Evolutionary conservation across 2,797 vertebrate species (phyloP).

Genomic region (Strix occidentalis): DNA sequence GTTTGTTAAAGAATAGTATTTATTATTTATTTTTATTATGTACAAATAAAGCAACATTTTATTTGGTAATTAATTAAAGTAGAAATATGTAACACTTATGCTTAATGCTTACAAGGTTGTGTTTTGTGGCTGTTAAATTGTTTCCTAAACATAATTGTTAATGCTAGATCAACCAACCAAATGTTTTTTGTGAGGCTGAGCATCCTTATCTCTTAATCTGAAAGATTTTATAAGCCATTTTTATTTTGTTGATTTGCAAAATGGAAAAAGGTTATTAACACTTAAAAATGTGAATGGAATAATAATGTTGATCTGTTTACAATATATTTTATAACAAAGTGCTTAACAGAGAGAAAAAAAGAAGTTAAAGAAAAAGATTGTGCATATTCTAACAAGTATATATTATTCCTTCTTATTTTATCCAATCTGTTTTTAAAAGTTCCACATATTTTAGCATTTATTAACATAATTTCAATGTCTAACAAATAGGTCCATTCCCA

Average conservation of each 20-base stretch:
- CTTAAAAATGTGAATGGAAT: conserved; percentile 40
- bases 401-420: not conserved
- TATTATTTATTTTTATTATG: not conserved
- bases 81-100: conserved; percentile 26
- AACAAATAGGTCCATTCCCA: not conserved
- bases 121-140: conserved; percentile 22
- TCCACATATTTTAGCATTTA: not conserved
- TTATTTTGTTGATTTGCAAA: conserved; percentile 45
- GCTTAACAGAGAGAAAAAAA: conserved; percentile 5
- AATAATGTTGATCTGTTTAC: conserved; percentile 33
- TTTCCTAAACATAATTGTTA: conserved; percentile 39
- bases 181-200: conserved; percentile 41
- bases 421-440: not conserved
- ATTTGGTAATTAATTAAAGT: conserved; percentile 26
- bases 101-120: conserved; percentile 21
- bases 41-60: conserved; percentile 1
- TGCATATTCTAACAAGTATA: not conserved
- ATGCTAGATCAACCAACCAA: conserved; percentile 14
- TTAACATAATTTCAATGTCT: not conserved
- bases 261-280: conserved; percentile 8
- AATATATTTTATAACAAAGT: conserved; percentile 1
- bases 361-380: not conserved
- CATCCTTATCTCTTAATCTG: not conserved
- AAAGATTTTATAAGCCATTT: conserved; percentile 6
- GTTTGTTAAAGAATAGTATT: not conserved